A percentile compares a stretch with the other conserved stretches of the same genome.
Conservation (phyloP, 2,888 invertebrate species). For the Acanthosepion lycidas region DNA sequence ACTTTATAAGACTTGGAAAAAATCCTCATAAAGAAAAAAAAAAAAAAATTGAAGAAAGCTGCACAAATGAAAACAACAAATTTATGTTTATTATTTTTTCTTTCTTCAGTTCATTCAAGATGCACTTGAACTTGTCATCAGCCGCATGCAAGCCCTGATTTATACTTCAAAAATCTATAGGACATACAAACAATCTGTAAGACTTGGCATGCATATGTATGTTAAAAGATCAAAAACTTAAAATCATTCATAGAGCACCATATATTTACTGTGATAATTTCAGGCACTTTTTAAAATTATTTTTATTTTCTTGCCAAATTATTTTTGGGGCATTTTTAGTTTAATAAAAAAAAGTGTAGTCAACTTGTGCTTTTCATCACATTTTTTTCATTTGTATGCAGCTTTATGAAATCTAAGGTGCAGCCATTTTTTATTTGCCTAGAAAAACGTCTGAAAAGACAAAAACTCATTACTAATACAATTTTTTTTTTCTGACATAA, state of each 20-base stretch:
- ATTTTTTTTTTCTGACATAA: not conserved
- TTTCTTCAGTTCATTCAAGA: conserved; percentile 33
- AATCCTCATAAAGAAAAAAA: not conserved
- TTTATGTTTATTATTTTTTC: conserved; percentile 13
- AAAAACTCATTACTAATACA: not conserved
- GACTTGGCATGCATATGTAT: conserved; percentile 33
- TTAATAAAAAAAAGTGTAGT: not conserved
- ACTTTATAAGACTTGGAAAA: not conserved
- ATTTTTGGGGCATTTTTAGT: not conserved
- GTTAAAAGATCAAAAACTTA: not conserved
- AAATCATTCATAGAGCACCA: not conserved
- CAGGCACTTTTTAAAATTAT: not conserved
- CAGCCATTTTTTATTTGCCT: not conserved
- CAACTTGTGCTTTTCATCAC: not conserved
- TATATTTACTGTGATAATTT: not conserved
- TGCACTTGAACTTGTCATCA: conserved; percentile 33
- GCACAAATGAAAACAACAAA: not conserved
- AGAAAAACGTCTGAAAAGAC: not conserved
- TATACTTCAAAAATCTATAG: conserved; percentile 33
- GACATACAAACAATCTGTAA: conserved; percentile 33
- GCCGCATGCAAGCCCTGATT: conserved; percentile 33
- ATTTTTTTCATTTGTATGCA: conserved; percentile 33
- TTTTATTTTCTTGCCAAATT: not conserved
- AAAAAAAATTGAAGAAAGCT: not conserved
- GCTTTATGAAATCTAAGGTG: not conserved